Evolutionary conservation across 2,888 invertebrate genomes (phyloP), one percentile per base, ranked within the genome.

Genomic region (Ditula angustiorana): DNA sequence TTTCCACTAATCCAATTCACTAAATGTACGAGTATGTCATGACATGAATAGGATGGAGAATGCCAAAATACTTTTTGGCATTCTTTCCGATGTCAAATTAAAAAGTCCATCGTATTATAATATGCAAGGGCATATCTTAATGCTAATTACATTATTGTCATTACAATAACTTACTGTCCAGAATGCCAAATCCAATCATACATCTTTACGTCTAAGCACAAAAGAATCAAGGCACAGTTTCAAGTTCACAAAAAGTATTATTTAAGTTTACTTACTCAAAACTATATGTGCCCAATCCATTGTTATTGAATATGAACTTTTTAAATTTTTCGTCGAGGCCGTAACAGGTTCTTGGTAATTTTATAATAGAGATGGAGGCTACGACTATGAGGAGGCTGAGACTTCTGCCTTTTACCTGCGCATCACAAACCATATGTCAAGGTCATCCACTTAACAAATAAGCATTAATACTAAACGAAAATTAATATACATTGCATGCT

Each of bases 261-360:
- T n/a, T 13, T 30, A 69, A 71, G 63, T 49, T 67, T 70, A 86
- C 91, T 89, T 81, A 92, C 92, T 91, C 90, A 71, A 91, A 92
- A 74, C 90, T 92, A 69, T 92, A 92, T 56, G 83, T 72, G 64
- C 90, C 91, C 28, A 83, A 68, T 69, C 88, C 92, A 79, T 91
- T 90, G 74, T 83, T 88, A 77, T 90, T 91, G 75, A 80, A 87
- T 49, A 78, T 73, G 67, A 78, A 76, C 71, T 85, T 90, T 77
- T 82, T 85, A 61, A 88, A 84, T 74, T 81, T 80, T 63, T 74
- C 80, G 49, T 74, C 81, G 71, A 80, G 78, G 78, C 82, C 76
- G 63, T 57, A 24, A 56, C 58, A 67, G 52, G 73, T 71, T 68
- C 71, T 69, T 61, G 75, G 72, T 63, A 77, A 69, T 67, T 74